A percentile compares a stretch with the other conserved stretches of the same genome.
Evolutionary conservation across 92 coral and sea anemone genomes (phyloP).

Genomic region (Porites rus): DNA sequence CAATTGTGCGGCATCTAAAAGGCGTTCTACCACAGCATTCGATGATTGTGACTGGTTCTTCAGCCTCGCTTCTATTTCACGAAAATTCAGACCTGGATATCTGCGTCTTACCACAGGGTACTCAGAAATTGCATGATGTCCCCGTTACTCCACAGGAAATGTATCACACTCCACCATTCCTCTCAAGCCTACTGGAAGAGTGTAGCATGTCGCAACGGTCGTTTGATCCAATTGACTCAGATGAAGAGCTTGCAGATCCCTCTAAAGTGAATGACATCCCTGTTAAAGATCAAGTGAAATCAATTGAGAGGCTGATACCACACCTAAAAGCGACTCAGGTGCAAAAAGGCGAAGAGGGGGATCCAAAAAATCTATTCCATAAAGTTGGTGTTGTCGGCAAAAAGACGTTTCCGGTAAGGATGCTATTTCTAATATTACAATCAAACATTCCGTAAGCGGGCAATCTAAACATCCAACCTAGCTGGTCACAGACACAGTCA

Average conservation of each 20-base stretch:
- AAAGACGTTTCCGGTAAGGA: conserved; percentile 62
- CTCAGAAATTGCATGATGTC: neutral
- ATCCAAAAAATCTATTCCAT: conserved; percentile 37
- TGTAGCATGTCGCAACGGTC: neutral
- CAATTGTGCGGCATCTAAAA: conserved; percentile 36
- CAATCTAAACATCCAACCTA: neutral
- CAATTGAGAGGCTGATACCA: neutral
- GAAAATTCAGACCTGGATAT: conserved; percentile 90
- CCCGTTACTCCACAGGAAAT: neutral
- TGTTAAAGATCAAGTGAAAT: neutral
- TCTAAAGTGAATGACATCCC: neutral
- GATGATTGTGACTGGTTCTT: conserved; percentile 86
- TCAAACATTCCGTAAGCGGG: neutral
- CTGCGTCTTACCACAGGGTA: conserved; percentile 50
- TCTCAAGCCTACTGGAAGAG: neutral
- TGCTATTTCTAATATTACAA: neutral
- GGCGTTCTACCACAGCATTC: neutral
- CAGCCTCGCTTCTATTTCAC: conserved; percentile 85
- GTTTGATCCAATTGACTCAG: neutral
- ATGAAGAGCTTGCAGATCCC: neutral
- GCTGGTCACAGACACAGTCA: neutral
- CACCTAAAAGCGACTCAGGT: neutral
- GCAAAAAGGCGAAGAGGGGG: neutral
- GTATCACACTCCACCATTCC: no score
- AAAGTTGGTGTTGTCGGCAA: conserved; percentile 55